phyloP scores from a whole-genome alignment of 2,797 vertebrate genomes.

The Helicolenus hilgendorfi region DNA sequence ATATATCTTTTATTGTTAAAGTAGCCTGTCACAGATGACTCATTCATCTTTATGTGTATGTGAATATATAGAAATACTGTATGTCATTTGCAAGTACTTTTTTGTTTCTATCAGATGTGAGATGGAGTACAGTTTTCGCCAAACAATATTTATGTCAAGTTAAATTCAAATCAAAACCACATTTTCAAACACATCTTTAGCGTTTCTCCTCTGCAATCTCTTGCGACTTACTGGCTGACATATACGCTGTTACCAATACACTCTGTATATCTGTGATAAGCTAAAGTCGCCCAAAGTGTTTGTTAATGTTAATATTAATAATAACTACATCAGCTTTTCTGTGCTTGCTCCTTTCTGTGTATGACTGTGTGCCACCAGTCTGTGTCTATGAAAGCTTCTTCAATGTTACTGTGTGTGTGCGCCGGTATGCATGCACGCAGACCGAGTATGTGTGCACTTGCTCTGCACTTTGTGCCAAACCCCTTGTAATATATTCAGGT shows the following conservation, averaged over 20 bases:
- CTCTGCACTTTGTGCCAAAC: conserved; percentile 69
- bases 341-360: background rate
- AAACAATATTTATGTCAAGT: background rate
- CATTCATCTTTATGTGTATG: background rate
- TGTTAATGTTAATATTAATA: background rate
- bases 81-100: background rate
- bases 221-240: background rate
- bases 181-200: background rate
- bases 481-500: conserved; percentile 87
- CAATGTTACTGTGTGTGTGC: background rate
- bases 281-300: background rate
- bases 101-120: background rate
- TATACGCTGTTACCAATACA: background rate
- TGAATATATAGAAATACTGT: background rate
- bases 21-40: background rate
- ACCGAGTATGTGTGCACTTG: conserved; percentile 34
- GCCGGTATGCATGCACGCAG: conserved; percentile 5
- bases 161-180: background rate
- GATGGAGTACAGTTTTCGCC: background rate
- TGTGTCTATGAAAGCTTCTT: background rate
- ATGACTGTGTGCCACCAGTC: background rate
- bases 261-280: background rate
- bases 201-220: background rate
- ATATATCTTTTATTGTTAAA: background rate
- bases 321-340: background rate